These are phyloP conservation scores for Orgyia antiqua DNA, from an alignment of 2,888 invertebrate genomes.

Conservation along the genomic window DNA sequence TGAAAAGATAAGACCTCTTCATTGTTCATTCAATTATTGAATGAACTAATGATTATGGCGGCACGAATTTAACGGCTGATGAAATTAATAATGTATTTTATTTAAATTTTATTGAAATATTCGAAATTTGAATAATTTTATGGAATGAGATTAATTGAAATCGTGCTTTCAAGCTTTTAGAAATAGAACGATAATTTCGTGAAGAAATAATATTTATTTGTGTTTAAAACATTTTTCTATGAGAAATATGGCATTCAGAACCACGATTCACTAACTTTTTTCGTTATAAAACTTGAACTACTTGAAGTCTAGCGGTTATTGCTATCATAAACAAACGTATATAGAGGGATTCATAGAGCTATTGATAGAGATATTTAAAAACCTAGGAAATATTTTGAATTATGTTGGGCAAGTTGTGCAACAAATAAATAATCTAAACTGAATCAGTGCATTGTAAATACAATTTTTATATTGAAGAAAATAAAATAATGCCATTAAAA, in stretches of 20 bases:
- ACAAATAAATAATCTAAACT: too few relatives aligned
- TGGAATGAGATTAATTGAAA: slow-evolving; percentile 1
- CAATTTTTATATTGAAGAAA: too few relatives aligned
- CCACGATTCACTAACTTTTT: not conserved
- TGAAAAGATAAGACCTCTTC: slow-evolving; percentile 34
- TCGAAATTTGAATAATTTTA: slow-evolving; percentile 7
- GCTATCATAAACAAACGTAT: too few relatives aligned
- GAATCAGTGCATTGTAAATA: too few relatives aligned
- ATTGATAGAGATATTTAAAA: too few relatives aligned
- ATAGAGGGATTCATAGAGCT: too few relatives aligned
- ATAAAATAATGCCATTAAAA: too few relatives aligned
- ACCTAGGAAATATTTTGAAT: too few relatives aligned
- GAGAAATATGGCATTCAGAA: not conserved
- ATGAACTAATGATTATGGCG: slow-evolving; percentile 22
- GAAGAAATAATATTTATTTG: not conserved
- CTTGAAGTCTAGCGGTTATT: too few relatives aligned
- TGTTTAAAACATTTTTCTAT: not conserved
- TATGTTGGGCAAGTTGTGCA: too few relatives aligned
- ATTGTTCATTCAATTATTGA: slow-evolving; percentile 40
- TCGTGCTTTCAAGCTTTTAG: not conserved
- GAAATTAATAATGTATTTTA: slow-evolving; percentile 15
- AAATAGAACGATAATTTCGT: not conserved
- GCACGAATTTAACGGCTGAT: slow-evolving; percentile 25
- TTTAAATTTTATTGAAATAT: too few relatives aligned
- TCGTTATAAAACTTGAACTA: not conserved